Evolutionary conservation across 2,797 vertebrate genomes (phyloP).

Genomic region (Centropyge bicolor): DNA sequence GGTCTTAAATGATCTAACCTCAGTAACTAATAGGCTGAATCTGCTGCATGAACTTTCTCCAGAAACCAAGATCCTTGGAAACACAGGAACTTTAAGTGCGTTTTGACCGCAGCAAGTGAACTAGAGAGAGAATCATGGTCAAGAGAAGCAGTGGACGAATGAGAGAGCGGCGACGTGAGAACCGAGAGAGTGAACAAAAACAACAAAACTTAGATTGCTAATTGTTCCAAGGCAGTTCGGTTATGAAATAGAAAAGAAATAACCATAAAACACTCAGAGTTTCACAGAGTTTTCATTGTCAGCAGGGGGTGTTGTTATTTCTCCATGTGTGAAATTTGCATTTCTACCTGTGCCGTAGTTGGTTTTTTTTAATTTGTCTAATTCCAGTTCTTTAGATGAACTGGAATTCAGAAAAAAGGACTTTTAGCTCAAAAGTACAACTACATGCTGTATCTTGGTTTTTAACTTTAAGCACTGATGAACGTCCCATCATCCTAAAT

Average conservation of each 20-base stretch:
- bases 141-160: neutral
- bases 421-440: neutral
- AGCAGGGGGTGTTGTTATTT: neutral
- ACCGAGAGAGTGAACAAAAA: conserved; percentile 8
- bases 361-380: neutral
- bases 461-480: neutral
- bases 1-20: neutral
- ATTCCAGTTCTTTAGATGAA: neutral
- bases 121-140: too few relatives aligned
- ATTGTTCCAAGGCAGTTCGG: neutral
- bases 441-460: neutral
- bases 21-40: neutral
- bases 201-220: neutral
- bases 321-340: neutral
- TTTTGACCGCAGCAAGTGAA: neutral
- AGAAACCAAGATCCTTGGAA: neutral
- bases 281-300: neutral
- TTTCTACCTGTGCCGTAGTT: neutral
- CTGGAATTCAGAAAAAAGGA: neutral
- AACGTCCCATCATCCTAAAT: neutral
- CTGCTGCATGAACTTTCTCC: neutral
- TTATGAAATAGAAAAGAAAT: neutral
- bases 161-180: neutral
- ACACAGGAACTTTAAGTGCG: neutral
- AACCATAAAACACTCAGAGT: neutral